Evolutionary conservation across 1,140 invertebrate genomes (phyloP), one percentile per base, ranked within the genome.

Genomic region (Octopus bimaculoides): DNA sequence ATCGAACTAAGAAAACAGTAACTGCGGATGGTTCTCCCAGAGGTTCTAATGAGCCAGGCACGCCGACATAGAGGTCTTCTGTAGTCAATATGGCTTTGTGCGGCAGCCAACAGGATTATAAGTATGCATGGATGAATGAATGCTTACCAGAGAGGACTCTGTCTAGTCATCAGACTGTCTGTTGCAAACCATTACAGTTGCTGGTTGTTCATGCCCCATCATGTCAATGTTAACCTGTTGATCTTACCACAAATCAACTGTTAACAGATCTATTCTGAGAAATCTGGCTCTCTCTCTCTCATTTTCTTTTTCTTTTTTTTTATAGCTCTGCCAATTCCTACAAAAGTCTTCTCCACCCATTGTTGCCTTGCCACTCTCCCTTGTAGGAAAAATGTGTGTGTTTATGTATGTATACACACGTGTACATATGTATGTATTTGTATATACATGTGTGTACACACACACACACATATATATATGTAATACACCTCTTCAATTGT

Each of bases 1-100:
- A 95, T 79, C 91, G 93, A 86, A 93, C 92, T 79, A 95, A 94
- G 87, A 94, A 94, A 75, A 66, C 82, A 10, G 74, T 71, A 20
- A 71, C 17, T 71, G 66, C 66, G 17, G 66, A 71, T 17, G 66
- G 66, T 71, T 71, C 66, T 20, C 17, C 66, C 17, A 20, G 66
- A 71, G 66, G 66, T 14, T 71, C 66, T 6, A 71, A 71, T 71
- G 66, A 71, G 66, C 66, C 66, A 14, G 26, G 66, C 66, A 71
- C 66, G 26, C 66, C 66, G 26, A 71, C 66, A n/a, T 71, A 71
- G 66, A 17, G 26, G 26, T 14, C 26, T 71, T 71, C 26, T 71
- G 26, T 71, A n/a, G 8, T 71, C 26, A 71, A 20, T 71, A 20
- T 71, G 66, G 66, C 66, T 71, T 71, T 71, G 66, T 20, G 17